A percentile compares a stretch with the other conserved stretches of the same genome.
phyloP scores from a whole-genome alignment of 2,797 vertebrate genomes.

The Anguilla anguilla region DNA sequence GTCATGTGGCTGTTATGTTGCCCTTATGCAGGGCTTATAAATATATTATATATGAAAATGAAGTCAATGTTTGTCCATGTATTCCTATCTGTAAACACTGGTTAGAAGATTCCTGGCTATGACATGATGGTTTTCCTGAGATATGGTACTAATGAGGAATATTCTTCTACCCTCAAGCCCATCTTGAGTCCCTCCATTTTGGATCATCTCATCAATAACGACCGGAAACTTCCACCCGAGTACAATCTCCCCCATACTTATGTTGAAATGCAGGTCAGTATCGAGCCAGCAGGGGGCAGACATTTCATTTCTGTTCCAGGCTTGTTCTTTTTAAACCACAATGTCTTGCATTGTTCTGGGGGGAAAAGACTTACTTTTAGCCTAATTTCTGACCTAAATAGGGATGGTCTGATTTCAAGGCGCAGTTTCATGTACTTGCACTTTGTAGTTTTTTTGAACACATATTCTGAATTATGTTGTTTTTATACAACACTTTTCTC shows the following conservation, averaged over 20 bases:
- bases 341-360: not conserved
- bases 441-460: not conserved
- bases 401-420: not conserved
- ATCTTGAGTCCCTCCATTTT: slow-evolving; percentile 88
- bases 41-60: not conserved
- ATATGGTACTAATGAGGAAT: not conserved
- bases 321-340: not conserved
- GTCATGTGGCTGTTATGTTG: not conserved
- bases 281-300: slow-evolving; percentile 37
- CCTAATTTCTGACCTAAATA: not conserved
- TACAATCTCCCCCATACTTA: slow-evolving; percentile 91
- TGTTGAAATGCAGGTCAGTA: slow-evolving; percentile 89
- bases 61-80: not conserved
- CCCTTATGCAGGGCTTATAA: not conserved
- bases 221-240: slow-evolving; percentile 88
- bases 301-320: not conserved
- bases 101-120: not conserved
- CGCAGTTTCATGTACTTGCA: not conserved
- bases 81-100: not conserved
- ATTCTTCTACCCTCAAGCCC: slow-evolving; percentile 68
- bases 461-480: not conserved
- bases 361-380: not conserved
- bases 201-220: slow-evolving; percentile 92
- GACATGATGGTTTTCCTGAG: not conserved
- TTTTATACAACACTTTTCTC: not conserved